phyloP scores from a whole-genome alignment of 2,797 vertebrate species.

The Clarias fuscus region DNA sequence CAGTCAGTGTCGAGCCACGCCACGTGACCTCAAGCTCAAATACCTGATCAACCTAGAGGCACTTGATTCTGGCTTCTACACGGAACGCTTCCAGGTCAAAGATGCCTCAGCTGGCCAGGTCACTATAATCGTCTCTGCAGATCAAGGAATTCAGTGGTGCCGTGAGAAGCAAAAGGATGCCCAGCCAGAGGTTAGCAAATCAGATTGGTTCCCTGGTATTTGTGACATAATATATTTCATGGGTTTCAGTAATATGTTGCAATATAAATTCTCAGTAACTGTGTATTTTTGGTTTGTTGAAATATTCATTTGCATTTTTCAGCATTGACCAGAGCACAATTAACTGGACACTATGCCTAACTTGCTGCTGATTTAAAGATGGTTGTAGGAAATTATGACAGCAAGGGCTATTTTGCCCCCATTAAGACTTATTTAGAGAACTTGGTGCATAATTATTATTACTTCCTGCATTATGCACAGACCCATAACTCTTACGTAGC shows the following conservation, averaged over 20 bases:
- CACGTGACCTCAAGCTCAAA: conserved; percentile 92
- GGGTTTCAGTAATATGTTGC: background rate
- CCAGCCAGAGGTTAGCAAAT: conserved; percentile 73
- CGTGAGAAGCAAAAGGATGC: conserved; percentile 68
- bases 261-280: background rate
- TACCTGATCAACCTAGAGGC: conserved; percentile 96
- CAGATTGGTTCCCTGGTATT: background rate
- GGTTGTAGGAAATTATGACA: background rate
- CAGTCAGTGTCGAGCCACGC: conserved; percentile 89
- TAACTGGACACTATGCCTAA: background rate
- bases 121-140: conserved; percentile 88
- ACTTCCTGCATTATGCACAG: background rate
- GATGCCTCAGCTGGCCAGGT: conserved; percentile 78
- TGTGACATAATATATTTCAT: background rate
- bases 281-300: background rate
- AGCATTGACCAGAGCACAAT: background rate
- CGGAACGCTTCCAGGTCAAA: conserved; percentile 89
- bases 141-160: conserved; percentile 89
- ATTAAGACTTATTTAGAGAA: background rate
- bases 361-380: background rate
- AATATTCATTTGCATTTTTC: background rate
- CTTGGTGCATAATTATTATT: background rate
- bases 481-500: background rate
- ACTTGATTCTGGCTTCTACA: conserved; percentile 87
- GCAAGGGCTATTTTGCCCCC: background rate